Evolutionary conservation across 1,140 invertebrate genomes (phyloP), one percentile per base, ranked within the genome.

Genomic region (Megalonaias nervosa): DNA sequence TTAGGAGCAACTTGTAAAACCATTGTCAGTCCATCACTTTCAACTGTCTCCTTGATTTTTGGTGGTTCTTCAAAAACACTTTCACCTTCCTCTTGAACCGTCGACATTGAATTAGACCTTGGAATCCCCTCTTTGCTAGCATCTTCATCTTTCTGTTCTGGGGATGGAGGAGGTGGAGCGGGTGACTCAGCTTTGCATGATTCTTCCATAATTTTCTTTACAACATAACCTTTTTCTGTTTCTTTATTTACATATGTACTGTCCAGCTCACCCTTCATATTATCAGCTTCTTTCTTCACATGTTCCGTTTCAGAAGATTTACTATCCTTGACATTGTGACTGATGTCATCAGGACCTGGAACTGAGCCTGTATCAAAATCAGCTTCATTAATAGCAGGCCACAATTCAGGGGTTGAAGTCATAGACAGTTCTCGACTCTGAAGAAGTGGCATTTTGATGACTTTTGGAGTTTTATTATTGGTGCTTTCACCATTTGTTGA

Each of bases 101-200:
- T 48, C 0, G 38, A 48, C 38, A 48, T 48, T 48, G 38, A 48
- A 48, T 48, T 48, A 48, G 4, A 6, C 38, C 38, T 48, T 48
- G 38, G 38, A 48, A 48, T 48, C 38, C 38, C 38, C 16, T 60
- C 60, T 62, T 72, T 23, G 21, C 26, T 66, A 69, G n/a, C 11
- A 23, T 67, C 65, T 17, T 79, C 67, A 23, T 84, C 78, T 26
- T 78, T 82, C 31, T 79, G 71, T 58, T 87, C 86, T 1, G 86
- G 86, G 0, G 86, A 87, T 13, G 86, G 86, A 31, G 86, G 86
- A 4, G 86, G 85, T 11, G 85, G 85, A 1, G 75, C 85, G 14
- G 86, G 86, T 1, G 86, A 86, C 57, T 82, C 80, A 15, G 66
- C 76, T 72, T 84, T 84, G 17, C 70, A 55, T 9, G 79, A 80